Conservation (phyloP, 1,140 invertebrate species). For the Eueides isabella region DNA sequence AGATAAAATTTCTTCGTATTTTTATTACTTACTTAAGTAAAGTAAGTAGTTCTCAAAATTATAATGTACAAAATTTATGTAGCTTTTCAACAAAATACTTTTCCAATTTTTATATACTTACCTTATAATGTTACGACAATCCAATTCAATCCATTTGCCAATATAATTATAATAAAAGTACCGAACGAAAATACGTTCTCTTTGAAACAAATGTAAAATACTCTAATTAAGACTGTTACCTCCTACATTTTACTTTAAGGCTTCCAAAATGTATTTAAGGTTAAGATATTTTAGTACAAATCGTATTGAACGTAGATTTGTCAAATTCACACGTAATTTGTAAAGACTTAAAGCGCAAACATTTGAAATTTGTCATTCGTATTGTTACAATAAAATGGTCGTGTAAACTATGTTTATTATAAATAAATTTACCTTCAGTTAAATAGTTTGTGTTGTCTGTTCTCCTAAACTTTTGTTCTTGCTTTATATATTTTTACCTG, state of each 20-base stretch:
- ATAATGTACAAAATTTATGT: too few species aligned
- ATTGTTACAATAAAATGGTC: conserved; percentile 8
- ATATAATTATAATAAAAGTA: neutral
- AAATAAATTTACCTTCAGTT: conserved; percentile 15
- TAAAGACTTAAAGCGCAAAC: conserved; percentile 9
- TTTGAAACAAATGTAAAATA: conserved; percentile 4
- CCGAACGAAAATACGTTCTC: neutral
- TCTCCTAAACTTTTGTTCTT: neutral
- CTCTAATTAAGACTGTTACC: conserved; percentile 43
- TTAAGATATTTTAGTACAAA: conserved; percentile 10
- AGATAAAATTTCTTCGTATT: neutral
- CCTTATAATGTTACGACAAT: neutral
- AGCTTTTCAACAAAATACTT: neutral
- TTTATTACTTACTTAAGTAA: neutral
- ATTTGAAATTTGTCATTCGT: conserved; percentile 11
- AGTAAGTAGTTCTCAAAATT: too few species aligned
- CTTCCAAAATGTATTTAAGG: conserved; percentile 41
- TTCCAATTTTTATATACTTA: neutral
- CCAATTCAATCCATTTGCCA: neutral
- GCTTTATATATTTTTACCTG: neutral
- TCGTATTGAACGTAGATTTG: conserved; percentile 6
- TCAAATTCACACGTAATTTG: neutral
- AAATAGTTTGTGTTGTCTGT: neutral
- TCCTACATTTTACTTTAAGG: conserved; percentile 39
- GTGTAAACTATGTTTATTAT: conserved; percentile 12